phyloP scores from a whole-genome alignment of 2,888 invertebrate species.

The Drosophila lutescens region DNA sequence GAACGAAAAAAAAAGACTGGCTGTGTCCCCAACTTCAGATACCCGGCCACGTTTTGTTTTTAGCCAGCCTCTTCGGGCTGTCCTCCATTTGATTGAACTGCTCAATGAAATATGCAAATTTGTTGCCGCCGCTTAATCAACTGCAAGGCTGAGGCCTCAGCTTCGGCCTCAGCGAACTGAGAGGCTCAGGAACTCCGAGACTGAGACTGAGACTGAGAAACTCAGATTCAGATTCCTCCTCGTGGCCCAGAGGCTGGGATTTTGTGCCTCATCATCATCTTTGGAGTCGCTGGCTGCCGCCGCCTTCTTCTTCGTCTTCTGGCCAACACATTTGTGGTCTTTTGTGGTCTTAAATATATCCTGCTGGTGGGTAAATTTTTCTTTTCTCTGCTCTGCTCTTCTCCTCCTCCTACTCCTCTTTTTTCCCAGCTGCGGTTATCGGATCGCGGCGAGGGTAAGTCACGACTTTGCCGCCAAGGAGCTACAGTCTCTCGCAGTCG shows the following conservation, averaged over 20 bases:
- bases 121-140: slow-evolving; percentile 77
- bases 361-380: slow-evolving; percentile 83
- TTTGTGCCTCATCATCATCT: slow-evolving; percentile 56
- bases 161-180: slow-evolving; percentile 3
- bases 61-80: slow-evolving; percentile 55
- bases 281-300: background rate
- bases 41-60: slow-evolving; percentile 61
- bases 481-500: background rate
- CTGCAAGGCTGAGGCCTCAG: slow-evolving; percentile 48
- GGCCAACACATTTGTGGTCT: slow-evolving; percentile 68
- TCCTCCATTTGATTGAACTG: slow-evolving; percentile 82
- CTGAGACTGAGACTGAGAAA: background rate
- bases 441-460: slow-evolving; percentile 81
- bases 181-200: background rate
- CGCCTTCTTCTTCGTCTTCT: slow-evolving; percentile 28
- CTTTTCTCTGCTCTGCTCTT: slow-evolving; percentile 40
- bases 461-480: slow-evolving; percentile 79
- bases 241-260: slow-evolving; percentile 32
- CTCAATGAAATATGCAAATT: slow-evolving; percentile 84
- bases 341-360: slow-evolving; percentile 83
- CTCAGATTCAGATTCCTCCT: background rate
- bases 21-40: slow-evolving; percentile 3
- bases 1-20: background rate
- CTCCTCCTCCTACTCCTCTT: no score
- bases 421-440: slow-evolving; percentile 66